Conservation (phyloP, 1,140 invertebrate species). For the Meloidogyne exigua region DNA sequence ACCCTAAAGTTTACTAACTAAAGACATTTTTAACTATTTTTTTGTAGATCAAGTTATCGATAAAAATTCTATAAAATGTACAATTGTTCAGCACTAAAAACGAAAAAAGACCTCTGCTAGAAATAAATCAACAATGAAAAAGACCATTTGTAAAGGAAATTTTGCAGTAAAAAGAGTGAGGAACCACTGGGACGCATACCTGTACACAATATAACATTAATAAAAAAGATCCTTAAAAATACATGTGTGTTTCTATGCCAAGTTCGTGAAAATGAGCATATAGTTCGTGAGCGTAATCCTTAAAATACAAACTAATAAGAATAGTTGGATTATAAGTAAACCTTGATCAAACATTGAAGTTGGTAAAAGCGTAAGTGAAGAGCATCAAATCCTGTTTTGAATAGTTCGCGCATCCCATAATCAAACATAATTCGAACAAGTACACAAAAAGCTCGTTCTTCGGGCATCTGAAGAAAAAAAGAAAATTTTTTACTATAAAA, state of each 20-base stretch:
- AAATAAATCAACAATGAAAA: slow-evolving; percentile 93
- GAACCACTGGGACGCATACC: slow-evolving; percentile 94
- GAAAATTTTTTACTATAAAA: slow-evolving; percentile 1
- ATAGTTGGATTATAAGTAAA: slow-evolving; percentile 63
- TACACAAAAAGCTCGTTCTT: slow-evolving; percentile 97
- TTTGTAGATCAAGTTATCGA: too few species aligned
- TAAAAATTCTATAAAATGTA: too few species aligned
- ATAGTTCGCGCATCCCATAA: slow-evolving; percentile 87
- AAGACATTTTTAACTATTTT: neutral
- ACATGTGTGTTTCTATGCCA: slow-evolving; percentile 96
- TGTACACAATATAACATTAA: neutral
- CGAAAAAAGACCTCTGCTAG: slow-evolving; percentile 67
- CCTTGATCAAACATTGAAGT: slow-evolving; percentile 88
- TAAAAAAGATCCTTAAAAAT: neutral
- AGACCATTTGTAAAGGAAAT: slow-evolving; percentile 94
- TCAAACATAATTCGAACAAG: slow-evolving; percentile 94
- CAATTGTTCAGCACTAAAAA: neutral
- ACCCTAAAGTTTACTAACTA: slow-evolving; percentile 67
- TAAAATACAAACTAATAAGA: slow-evolving; percentile 62
- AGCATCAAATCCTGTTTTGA: slow-evolving; percentile 92
- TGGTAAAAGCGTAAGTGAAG: slow-evolving; percentile 92
- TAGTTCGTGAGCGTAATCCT: slow-evolving; percentile 84
- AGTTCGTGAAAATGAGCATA: slow-evolving; percentile 85
- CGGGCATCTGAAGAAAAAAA: slow-evolving; percentile 79
- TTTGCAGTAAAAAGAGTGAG: slow-evolving; percentile 95